phyloP scores from a whole-genome alignment of 1,140 invertebrate species.

The Drosophila willistoni region DNA sequence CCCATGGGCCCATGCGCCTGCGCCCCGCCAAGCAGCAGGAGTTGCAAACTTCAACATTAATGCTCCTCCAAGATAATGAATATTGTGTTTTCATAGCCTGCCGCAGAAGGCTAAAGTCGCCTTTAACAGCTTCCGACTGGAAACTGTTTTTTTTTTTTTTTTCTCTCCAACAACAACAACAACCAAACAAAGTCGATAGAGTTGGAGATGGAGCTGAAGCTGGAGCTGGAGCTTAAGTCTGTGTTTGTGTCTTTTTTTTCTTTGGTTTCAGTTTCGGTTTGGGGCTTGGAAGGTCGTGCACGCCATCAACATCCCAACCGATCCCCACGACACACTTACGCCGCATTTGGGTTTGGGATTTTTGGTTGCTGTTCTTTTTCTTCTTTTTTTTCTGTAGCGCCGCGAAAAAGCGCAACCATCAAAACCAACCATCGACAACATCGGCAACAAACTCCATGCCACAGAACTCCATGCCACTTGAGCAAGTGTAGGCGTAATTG shows the following conservation, averaged over 20 bases:
- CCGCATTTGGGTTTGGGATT: conserved; percentile 26
- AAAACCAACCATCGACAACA: conserved; percentile 21
- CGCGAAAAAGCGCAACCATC: conserved; percentile 23
- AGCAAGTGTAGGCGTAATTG: conserved; percentile 77
- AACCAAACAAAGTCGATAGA: conserved; percentile 49
- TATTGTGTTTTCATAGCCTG: conserved; percentile 78
- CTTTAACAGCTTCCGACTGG: conserved; percentile 79
- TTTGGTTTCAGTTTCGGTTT: conserved; percentile 10
- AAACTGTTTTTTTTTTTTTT: conserved; percentile 69
- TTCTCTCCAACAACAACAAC: conserved; percentile 6
- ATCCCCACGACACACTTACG: conserved; percentile 67
- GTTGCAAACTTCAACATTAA: conserved; percentile 60
- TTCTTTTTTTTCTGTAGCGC: conserved; percentile 33
- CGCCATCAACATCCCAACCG: conserved; percentile 47
- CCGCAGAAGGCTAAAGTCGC: conserved; percentile 61
- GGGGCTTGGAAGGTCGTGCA: conserved; percentile 65
- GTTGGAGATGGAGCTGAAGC: conserved; percentile 16
- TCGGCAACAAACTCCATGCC: conserved; percentile 18
- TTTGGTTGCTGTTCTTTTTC: too few relatives aligned
- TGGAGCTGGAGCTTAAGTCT: neutral
- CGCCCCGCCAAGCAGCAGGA: conserved; percentile 45
- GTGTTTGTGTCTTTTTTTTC: too few relatives aligned
- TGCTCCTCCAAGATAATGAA: conserved; percentile 77
- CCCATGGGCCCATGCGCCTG: conserved; percentile 14
- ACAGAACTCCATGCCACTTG: conserved; percentile 6